Base-by-base conservation (phyloP, 2,888 invertebrate species). In the Deilephila elpenor region DNA sequence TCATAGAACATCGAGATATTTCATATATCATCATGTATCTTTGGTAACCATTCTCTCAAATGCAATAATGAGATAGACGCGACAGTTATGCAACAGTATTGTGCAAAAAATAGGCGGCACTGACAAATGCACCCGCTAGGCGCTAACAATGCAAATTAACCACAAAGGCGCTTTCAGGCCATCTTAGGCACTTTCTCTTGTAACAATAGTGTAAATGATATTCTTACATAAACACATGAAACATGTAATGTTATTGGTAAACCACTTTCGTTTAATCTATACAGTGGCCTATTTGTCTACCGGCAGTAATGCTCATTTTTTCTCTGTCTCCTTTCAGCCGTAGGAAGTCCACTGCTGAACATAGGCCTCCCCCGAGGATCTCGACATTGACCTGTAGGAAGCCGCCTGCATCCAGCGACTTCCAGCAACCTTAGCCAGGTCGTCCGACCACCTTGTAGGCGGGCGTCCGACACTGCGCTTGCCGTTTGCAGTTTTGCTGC, bases 181-280 rank as follows among this genome's bases (percentile, higher is more conserved):
- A 56, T n/a, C n/a, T 56, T 19, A 5, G 56, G 25, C 67, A 67
- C 67, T 67, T 67, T 67, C 67, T 17, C 51, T 17, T 51, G 25
- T 67, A 17, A 67, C 20, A 17, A 25, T 44, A 51, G 44, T 25
- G 44, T 25, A 67, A 67, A 67, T 25, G 25, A 25, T 67, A 67
- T 20, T 37, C 20, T 51, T 17, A 44, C 44, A 51, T 32, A 25
- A 44, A 44, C 44, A 62, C 17, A 32, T 19, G 25, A 64, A 14
- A 25, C 5, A 17, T 29, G 20, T 34, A 17, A 25, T 67, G 25
- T 17, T 11, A 34, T 37, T 8, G 64, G 29, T 19, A 6, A 32
- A 14, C 44, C 14, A 44, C 44, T 44, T 44, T 44, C 44, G 3
- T 44, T 44, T 44, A 37, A 7, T 7, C 37, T 6, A 37, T 8